Base-by-base conservation (phyloP, 1,140 invertebrate species). In the Heliconius congener region DNA sequence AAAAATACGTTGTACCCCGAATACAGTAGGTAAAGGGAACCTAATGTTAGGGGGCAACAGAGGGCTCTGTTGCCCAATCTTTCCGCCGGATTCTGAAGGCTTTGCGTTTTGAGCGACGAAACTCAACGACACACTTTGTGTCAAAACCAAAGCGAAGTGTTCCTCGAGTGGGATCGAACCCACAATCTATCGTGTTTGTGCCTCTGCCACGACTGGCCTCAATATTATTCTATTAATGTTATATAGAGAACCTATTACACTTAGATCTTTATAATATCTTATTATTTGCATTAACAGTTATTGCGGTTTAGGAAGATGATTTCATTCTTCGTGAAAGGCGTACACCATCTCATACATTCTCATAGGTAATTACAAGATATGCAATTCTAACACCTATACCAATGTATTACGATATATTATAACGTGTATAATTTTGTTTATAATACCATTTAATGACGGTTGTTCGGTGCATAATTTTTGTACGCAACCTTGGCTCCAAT, bases 291-390 rank as follows among this genome's bases (percentile, higher is more conserved):
- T 60, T 76, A 60, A 78, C 78, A 77, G 71, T 76, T 81, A 83
- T 80, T 84, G 82, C 70, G 83, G 83, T 84, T 83, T 77, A 60
- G 71, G 71, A 74, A 82, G 86, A 87, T 85, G 84, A 87, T 86
- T 87, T 87, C 84, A 87, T 85, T 83, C 78, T 73, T 71, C 76
- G 84, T 84, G 85, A 86, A 85, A 87, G 86, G 83, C 79, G 79
- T 80, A 76, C 77, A 55, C 42, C 16, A 13, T 23, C 23, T 60
- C 74, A 80, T 27, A 30, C 3, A 66, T 16, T 30, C 11, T n/a
- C 27, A 30, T 30, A 16, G 11, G 0, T 27, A 27, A 66, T 30
- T 9, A 18, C 13, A 9, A 5, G 3, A 30, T 16, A 66, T 66
- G 60, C 60, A 16, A 66, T 30, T 30, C 9, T 66, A 66, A 6